phyloP scores from a whole-genome alignment of 2,113 vertebrate species.

The Aphyosemion australe region DNA sequence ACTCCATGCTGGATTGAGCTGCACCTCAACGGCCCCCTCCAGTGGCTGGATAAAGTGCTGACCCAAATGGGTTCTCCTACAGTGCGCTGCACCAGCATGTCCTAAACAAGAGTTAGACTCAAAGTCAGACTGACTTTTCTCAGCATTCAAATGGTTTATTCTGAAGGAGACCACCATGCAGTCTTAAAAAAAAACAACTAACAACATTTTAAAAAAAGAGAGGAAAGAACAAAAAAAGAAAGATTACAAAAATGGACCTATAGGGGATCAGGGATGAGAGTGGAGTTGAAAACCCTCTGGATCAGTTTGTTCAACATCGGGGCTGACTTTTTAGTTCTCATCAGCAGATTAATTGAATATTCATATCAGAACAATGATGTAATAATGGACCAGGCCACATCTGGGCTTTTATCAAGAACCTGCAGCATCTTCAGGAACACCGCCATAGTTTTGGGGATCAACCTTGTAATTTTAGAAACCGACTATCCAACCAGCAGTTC shows the following conservation, averaged over 20 bases:
- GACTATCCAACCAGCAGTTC: conserved; percentile 21
- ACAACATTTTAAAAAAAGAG: conserved; percentile 25
- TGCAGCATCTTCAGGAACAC: conserved; percentile 1
- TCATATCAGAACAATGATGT: conserved; percentile 27
- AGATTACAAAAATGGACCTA: conserved; percentile 5
- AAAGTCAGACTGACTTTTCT: conserved; percentile 50
- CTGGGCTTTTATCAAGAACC: conserved; percentile 22
- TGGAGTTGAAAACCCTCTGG: conserved; percentile 25
- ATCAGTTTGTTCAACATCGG: conserved; percentile 32
- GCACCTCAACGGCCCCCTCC: conserved; percentile 96
- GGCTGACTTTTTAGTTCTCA: conserved; percentile 45
- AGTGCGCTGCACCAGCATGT: conserved; percentile 98
- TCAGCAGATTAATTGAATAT: conserved; percentile 31
- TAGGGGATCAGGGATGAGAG: conserved; percentile 18
- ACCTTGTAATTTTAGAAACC: conserved; percentile 19
- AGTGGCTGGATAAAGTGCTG: conserved; percentile 98
- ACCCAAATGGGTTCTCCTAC: conserved; percentile 99
- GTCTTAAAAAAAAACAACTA: conserved; percentile 41
- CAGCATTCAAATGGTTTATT: conserved; percentile 30
- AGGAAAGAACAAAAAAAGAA: conserved; percentile 11
- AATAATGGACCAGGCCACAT: conserved; percentile 21
- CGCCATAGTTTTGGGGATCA: conserved; percentile 7
- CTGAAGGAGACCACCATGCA: conserved; percentile 39
- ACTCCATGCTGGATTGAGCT: conserved; percentile 99
- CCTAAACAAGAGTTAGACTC: conserved; percentile 74